Conservation (phyloP, 2,888 invertebrate genomes). For the Tipula helvola region DNA sequence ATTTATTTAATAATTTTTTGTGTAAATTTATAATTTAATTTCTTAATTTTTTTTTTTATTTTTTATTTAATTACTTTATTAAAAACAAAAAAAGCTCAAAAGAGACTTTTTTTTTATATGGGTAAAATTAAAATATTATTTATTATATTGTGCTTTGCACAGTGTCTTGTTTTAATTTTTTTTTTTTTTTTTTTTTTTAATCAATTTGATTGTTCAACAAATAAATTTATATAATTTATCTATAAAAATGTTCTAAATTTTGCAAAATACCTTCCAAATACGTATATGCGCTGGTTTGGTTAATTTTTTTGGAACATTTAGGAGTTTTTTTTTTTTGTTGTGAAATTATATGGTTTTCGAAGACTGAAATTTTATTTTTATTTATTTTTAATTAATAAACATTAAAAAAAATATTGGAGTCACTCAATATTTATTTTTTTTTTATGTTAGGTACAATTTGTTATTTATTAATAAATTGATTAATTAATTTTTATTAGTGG, state of each 20-base stretch:
- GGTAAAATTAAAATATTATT: constrained; percentile 27
- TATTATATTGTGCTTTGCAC: constrained; percentile 15
- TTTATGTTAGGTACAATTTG: constrained; percentile 7
- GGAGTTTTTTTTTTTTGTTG: not conserved
- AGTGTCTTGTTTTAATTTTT: constrained; percentile 9
- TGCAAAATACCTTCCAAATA: constrained; percentile 24
- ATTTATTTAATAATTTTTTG: constrained; percentile 13
- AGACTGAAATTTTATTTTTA: constrained; percentile 5
- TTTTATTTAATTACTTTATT: constrained; percentile 23
- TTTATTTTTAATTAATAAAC: not conserved
- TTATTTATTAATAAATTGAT: constrained; percentile 4
- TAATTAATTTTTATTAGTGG: not conserved
- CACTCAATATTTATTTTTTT: not conserved
- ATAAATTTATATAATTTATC: constrained; percentile 16
- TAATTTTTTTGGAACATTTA: constrained; percentile 15
- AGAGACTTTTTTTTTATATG: constrained; percentile 23
- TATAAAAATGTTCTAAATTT: constrained; percentile 24
- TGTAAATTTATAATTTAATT: constrained; percentile 36
- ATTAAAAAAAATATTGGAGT: constrained; percentile 5
- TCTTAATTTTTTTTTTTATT: constrained; percentile 28
- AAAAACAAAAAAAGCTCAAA: constrained; percentile 22
- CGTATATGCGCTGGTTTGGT: constrained; percentile 17
- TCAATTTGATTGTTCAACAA: constrained; percentile 19
- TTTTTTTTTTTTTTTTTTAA: constrained; percentile 12
- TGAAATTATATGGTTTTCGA: not conserved